phyloP scores from a whole-genome alignment of 2,797 vertebrate species.

The Sebastiscus tertius region DNA sequence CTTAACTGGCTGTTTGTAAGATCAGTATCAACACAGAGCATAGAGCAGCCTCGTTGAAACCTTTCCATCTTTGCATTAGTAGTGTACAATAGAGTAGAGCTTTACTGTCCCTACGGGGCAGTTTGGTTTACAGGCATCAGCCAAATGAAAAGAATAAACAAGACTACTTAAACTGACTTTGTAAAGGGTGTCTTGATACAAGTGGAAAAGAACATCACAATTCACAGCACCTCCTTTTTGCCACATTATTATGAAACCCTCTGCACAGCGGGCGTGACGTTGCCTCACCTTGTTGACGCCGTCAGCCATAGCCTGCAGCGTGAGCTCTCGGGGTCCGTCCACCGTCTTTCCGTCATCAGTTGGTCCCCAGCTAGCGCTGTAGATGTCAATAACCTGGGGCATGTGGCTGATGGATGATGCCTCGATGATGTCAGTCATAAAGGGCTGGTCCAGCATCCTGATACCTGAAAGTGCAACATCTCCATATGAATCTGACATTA shows the following conservation, averaged over 20 bases:
- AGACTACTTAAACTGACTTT: neutral
- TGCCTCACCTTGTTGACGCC: constrained; percentile 94
- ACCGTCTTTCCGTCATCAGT: constrained; percentile 98
- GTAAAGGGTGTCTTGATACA: neutral
- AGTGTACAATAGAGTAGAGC: neutral
- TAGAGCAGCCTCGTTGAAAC: neutral
- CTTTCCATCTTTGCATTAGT: neutral
- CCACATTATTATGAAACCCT: neutral
- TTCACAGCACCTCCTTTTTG: neutral
- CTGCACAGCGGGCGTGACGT: neutral
- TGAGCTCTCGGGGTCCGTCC: constrained; percentile 96
- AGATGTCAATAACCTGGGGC: constrained; percentile 98
- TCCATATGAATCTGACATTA: neutral
- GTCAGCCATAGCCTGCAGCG: constrained; percentile 97
- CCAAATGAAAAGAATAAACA: neutral
- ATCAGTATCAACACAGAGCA: neutral
- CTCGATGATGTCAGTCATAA: constrained; percentile 99
- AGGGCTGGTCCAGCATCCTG: constrained; percentile 98
- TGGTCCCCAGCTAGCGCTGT: constrained; percentile 99
- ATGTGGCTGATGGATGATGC: constrained; percentile 99
- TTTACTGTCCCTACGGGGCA: neutral
- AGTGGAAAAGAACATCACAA: neutral
- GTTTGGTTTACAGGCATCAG: neutral
- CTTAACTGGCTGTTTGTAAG: neutral
- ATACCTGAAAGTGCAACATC: constrained; percentile 85